Evolutionary conservation across 53 echinoderm and acorn worm species (phyloP).

Genomic region (Zoroaster sp.): DNA sequence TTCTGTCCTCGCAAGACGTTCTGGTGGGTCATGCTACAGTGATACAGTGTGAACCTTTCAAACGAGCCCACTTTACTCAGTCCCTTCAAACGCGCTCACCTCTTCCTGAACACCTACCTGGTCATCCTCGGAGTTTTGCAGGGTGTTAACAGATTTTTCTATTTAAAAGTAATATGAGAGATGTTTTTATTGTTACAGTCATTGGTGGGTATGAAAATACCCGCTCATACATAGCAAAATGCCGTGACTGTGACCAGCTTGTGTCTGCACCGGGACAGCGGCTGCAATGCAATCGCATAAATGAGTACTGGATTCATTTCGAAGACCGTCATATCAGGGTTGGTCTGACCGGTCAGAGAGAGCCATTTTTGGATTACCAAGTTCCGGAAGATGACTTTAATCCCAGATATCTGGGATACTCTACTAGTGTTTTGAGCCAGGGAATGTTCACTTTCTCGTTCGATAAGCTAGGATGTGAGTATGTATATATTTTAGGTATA

Average conservation of each 20-base stretch:
- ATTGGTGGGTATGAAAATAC: neutral
- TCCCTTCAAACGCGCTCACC: too few relatives aligned
- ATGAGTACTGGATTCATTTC: slow-evolving; percentile 32
- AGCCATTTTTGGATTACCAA: neutral
- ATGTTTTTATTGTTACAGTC: neutral
- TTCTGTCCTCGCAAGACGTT: too few relatives aligned
- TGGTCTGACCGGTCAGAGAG: neutral
- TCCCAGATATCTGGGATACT: slow-evolving; percentile 13
- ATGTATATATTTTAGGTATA: too few relatives aligned
- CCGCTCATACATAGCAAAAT: neutral
- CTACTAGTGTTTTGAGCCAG: slow-evolving; percentile 5
- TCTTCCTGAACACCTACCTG: too few relatives aligned
- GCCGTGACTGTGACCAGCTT: too few relatives aligned
- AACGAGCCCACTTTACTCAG: too few relatives aligned
- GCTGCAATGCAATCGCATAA: neutral
- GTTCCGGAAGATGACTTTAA: neutral
- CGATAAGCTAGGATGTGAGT: slow-evolving; percentile 31
- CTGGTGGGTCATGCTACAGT: too few relatives aligned
- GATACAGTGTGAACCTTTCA: too few relatives aligned
- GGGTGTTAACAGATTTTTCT: too few relatives aligned
- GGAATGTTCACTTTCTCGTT: slow-evolving; percentile 48
- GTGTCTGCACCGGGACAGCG: neutral
- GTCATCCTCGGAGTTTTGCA: too few relatives aligned
- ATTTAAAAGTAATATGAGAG: too few relatives aligned
- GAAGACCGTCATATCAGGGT: slow-evolving; percentile 1